Evolutionary conservation across 64 coral and sea anemone genomes (phyloP), one percentile per base, ranked within the genome.

Genomic region (Trachythela sp.): DNA sequence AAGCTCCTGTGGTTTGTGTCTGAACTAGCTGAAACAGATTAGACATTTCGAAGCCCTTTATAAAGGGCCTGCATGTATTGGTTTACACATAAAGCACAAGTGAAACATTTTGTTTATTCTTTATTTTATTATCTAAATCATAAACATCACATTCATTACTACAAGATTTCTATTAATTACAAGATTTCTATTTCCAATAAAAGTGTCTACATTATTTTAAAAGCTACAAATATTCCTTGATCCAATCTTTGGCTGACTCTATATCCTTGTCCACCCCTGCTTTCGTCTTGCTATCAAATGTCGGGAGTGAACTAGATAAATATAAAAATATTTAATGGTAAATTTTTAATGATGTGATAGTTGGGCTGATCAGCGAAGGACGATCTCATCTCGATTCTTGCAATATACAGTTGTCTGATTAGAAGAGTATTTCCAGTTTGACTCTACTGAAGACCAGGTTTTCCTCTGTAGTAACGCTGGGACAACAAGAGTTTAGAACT

Each of bases 181-280:
- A 80, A 30, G 30, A 80, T 37, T 64, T 13, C 20, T 64, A n/a
- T 22, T 1, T 64, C 22, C 54, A 7, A 24, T 26, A 52, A 26
- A 64, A 64, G 24, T 64, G 20, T 64, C 49, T 20, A 8, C 22
- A 20, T 52, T 52, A 52, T 52, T 52, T 45, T 11, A 45, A 40
- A 68, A 27, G 29, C 88, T 83, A 97, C 71, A 97, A 91, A 51
- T 97, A 97, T 70, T 97, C 93, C 41, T 97, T 97, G 31, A 97
- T 97, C 92, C 92, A 97, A 18, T 97, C 92, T 32, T 92, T 89
- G n/a, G 93, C 95, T 33, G 91, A 92, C 48, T 97, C 93, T 68
- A 97, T 97, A 59, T 97, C 95, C 52, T 97, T 88, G 37, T 97
- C 95, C 39, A 97, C 91, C 31, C 83, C 87, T 36, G 94, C 88